Evolutionary conservation across 1,140 invertebrate genomes (phyloP), one percentile per base, ranked within the genome.

Genomic region (Mylabris phalerata): DNA sequence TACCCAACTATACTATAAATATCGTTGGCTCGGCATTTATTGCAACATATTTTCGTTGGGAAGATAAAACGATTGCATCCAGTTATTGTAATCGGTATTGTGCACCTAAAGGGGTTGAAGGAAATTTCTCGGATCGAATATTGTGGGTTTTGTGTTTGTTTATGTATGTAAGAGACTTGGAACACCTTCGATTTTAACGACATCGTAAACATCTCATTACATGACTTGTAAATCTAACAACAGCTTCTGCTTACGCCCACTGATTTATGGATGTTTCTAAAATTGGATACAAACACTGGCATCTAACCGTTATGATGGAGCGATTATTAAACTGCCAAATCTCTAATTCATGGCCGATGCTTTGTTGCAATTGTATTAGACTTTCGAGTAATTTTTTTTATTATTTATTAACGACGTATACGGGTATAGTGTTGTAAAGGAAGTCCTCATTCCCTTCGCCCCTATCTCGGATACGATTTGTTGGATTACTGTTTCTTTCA

Each of bases 21-120:
- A 67, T 70, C 61, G 51, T 55, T 48, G 44, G 45, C 44, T 59
- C 61, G 63, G 63, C 63, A 32, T 61, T 50, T 62, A 67, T 66
- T 66, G 61, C 61, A 56, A 65, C 63, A 65, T 67, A 67, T 67
- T 67, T 67, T 67, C 62, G 63, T 67, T 67, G 63, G 60, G 55
- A 47, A 67, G 65, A 67, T 67, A 45, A 41, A 10, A 38, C 44
- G 7, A 44, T 40, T 39, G 52, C 51, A 27, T 19, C 39, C 38
- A 9, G 46, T 41, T 41, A 24, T 51, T 24, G 32, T 38, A 9
- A 13, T 41, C 5, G 49, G 4, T 32, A 13, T 3, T 25, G 10
- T 38, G 10, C 3, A 10, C 9, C 5, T 11, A 42, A 11, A 42
- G 41, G 41, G 11, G 9, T n/a, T 42, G 41, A 42, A 9, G 1